Conservation (phyloP, 2,888 invertebrate genomes). For the Leistus spinibarbis region DNA sequence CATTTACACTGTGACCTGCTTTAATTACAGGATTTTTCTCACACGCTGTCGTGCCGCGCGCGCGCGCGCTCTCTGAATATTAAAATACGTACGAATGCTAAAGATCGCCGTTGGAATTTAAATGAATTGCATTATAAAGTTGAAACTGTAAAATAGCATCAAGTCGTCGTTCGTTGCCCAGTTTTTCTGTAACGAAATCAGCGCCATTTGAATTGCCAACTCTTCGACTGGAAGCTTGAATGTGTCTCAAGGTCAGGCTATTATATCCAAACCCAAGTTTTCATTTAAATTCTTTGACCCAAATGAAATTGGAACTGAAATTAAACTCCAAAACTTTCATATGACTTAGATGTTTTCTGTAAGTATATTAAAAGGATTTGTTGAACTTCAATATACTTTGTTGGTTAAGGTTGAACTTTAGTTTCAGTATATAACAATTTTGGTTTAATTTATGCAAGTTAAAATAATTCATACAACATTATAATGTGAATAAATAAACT, state of each 20-base stretch:
- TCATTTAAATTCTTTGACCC: constrained; percentile 6
- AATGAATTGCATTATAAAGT: constrained; percentile 35
- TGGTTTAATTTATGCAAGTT: too few relatives aligned
- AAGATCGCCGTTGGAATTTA: constrained; percentile 30
- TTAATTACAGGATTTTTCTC: constrained; percentile 39
- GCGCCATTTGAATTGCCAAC: neutral
- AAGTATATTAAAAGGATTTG: too few relatives aligned
- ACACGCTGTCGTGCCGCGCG: constrained; percentile 29
- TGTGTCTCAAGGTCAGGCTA: neutral
- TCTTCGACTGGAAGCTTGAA: neutral
- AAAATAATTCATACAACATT: too few relatives aligned
- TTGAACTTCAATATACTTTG: too few relatives aligned
- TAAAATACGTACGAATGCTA: constrained; percentile 37
- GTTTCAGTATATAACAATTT: too few relatives aligned
- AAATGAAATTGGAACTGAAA: neutral
- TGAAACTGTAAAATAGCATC: neutral
- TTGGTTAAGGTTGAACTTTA: too few relatives aligned
- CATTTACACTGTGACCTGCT: constrained; percentile 32
- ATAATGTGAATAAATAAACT: too few relatives aligned
- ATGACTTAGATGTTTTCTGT: too few relatives aligned
- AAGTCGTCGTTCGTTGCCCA: neutral
- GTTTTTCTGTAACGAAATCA: neutral
- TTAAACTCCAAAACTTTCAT: too few relatives aligned
- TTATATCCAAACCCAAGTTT: too few relatives aligned
- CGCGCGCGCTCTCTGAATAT: constrained; percentile 32